Base-by-base conservation (phyloP, 1,140 invertebrate genomes). In the Stenopsyche tienmushanensis region DNA sequence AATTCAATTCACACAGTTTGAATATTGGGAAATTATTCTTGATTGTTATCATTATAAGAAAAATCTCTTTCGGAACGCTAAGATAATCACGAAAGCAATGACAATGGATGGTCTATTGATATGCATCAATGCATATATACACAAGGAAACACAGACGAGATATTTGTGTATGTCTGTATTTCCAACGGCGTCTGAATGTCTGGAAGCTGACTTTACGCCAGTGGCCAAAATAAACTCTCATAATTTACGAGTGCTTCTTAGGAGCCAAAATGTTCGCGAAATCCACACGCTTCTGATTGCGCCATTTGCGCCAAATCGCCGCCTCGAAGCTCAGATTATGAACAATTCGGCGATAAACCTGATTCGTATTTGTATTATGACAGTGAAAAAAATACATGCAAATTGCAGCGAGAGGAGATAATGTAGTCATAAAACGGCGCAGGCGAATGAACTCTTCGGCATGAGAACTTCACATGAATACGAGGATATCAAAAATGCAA, bases 231-330 rank as follows among this genome's bases (percentile, higher is more conserved):
- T 47, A 47, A 34, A 60, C 20, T 24, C 29, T 17, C 20, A 60
- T 60, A 26, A 60, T 60, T 60, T 60, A 60, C 23, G 57, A 47
- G 29, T 42, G 42, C 15, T 58, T 58, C 44, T 8, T 34, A 26
- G 39, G 24, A 24, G 17, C 18, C 8, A 44, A 44, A 58, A 23
- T 21, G 29, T 42, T 7, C 17, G 44, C 44, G 7, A 20, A 47
- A 47, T 47, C 17, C 17, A 47, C 17, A 47, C 44, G 44, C n/a
- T n/a, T n/a, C n/a, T n/a, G n/a, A 47, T 13, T 15, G 44, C 18
- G 29, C 29, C 29, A 13, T 34, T 7, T 34, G 5, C 5, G 29
- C 29, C 29, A 34, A 34, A 34, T 34, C 13, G 29, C 13, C 5
- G 13, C 13, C 13, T 34, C n/a, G n/a, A 13, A 7, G 29, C 13